Evolutionary conservation across 2,113 vertebrate genomes (phyloP).

Genomic region (Hippocampus comes): DNA sequence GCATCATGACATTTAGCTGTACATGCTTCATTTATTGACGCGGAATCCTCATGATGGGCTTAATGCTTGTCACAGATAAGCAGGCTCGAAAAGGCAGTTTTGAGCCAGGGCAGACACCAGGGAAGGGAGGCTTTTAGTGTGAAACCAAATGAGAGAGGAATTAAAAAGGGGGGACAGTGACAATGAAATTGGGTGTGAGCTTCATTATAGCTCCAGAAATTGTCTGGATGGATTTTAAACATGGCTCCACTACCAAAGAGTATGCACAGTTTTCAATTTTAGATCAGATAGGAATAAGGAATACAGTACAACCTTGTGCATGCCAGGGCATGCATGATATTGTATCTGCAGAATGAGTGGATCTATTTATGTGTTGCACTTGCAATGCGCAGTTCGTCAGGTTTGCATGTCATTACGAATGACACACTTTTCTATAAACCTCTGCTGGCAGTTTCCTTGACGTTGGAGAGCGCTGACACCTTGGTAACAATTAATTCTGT

Average conservation of each 20-base stretch:
- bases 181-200: slow-evolving; percentile 8
- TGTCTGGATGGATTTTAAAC: slow-evolving; percentile 2
- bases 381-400: too few species aligned
- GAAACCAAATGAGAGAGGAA: slow-evolving; percentile 15
- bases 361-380: too few species aligned
- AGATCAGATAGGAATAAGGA: not conserved
- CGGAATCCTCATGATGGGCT: slow-evolving; percentile 22
- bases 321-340: not conserved
- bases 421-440: not conserved
- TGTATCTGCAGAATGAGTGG: too few species aligned
- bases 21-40: slow-evolving; percentile 33
- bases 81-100: slow-evolving; percentile 23
- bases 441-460: slow-evolving; percentile 5
- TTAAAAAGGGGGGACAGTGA: not conserved
- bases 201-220: slow-evolving; percentile 29
- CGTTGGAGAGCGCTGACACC: not conserved
- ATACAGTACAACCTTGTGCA: not conserved
- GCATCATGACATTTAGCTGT: slow-evolving; percentile 1
- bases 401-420: not conserved
- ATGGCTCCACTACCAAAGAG: slow-evolving; percentile 13
- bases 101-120: slow-evolving; percentile 7
- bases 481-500: slow-evolving; percentile 2
- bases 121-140: slow-evolving; percentile 2
- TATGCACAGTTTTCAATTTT: slow-evolving; percentile 10
- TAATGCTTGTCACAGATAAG: slow-evolving; percentile 28